Conservation (phyloP, 2,113 vertebrate genomes). For the Eretmodus cyanostictus region DNA sequence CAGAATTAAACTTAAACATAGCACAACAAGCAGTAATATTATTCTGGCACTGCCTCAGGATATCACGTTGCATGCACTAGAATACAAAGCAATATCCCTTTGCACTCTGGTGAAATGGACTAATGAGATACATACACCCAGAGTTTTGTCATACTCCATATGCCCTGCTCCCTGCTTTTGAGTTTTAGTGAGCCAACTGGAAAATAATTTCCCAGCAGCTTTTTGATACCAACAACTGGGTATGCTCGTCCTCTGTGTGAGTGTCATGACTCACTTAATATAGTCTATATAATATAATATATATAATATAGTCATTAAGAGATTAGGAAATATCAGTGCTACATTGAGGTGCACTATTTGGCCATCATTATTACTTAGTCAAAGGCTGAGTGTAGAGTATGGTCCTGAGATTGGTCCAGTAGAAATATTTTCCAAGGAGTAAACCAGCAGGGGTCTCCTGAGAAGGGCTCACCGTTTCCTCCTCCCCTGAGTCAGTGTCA, state of each 20-base stretch:
- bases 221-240: not conserved
- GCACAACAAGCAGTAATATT: not conserved
- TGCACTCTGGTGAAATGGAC: rapidly evolving
- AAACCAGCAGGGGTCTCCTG: not conserved
- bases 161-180: not conserved
- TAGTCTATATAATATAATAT: not conserved
- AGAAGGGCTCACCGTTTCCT: not conserved
- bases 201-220: rapidly evolving
- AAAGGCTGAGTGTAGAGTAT: not conserved
- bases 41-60: rapidly evolving
- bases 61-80: not conserved
- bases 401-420: not conserved
- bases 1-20: not conserved
- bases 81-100: not conserved
- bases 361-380: not conserved
- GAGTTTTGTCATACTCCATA: not conserved
- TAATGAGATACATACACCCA: not conserved
- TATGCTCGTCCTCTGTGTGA: rapidly evolving
- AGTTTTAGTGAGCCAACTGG: not conserved
- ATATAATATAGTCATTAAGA: not conserved
- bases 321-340: not conserved
- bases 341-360: not conserved
- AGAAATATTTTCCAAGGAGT: not conserved
- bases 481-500: not conserved
- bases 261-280: not conserved